Conservation (phyloP, 1,140 invertebrate genomes). For the Brachionus asplanchnoidis region DNA sequence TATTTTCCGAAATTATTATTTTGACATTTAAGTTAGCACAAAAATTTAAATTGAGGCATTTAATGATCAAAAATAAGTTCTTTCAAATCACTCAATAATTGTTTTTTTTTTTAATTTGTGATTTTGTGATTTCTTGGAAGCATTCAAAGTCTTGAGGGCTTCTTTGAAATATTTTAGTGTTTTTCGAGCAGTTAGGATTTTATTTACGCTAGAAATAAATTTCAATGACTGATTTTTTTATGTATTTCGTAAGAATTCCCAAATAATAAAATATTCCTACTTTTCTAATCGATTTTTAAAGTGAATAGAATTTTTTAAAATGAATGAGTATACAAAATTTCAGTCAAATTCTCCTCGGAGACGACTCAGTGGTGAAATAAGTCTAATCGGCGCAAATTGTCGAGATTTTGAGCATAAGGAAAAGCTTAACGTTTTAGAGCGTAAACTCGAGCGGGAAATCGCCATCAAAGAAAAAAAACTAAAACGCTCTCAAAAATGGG, state of each 20-base stretch:
- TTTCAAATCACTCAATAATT: background rate
- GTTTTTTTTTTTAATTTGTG: background rate
- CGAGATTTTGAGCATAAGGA: background rate
- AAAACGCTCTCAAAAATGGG: constrained; percentile 4
- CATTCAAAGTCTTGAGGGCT: background rate
- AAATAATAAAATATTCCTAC: background rate
- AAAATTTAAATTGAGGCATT: background rate
- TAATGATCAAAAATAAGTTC: background rate
- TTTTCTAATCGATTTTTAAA: background rate
- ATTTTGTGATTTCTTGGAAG: background rate
- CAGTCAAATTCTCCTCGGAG: background rate
- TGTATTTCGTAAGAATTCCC: background rate
- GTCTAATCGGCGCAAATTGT: background rate
- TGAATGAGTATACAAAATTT: background rate
- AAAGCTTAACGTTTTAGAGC: background rate
- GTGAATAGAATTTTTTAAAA: background rate
- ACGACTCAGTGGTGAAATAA: background rate
- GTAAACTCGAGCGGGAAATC: background rate
- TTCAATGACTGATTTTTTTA: background rate
- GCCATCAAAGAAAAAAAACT: constrained; percentile 13
- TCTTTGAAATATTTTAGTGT: background rate
- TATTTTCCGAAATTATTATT: too few species aligned
- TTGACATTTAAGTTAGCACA: too few species aligned
- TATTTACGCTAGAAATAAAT: background rate
- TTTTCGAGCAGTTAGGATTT: background rate